Evolutionary conservation across 2,888 invertebrate species (phyloP), one percentile per base, ranked within the genome.

Genomic region (Microchrysa polita): DNA sequence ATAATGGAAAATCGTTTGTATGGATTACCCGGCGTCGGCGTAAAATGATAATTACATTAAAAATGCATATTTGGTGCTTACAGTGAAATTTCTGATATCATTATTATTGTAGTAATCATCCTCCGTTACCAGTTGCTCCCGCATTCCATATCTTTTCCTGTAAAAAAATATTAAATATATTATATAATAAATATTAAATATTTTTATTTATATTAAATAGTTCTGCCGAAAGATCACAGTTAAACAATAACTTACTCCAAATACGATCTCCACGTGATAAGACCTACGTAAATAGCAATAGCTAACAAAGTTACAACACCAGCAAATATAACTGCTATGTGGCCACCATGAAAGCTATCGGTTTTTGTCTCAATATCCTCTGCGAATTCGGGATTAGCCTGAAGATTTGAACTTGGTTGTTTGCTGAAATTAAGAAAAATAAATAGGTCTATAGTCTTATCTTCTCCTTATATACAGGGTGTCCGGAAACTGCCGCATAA

Each of bases 71-170:
- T n/a, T n/a, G n/a, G 10, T 55, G 57, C 69, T 69, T 40, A 69
- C 69, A 40, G 40, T 40, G 67, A 77, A 74, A 22, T 75, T 74
- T 71, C 76, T 73, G 10, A 69, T 63, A 48, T 77, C 77, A 52
- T 77, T 77, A 59, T 75, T 76, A 53, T 69, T 67, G 44, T 73
- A 75, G 52, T 73, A 76, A 60, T 77, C 77, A 20, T 78, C 78
- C 67, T 78, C 74, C 1, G 75, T 77, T 5, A 78, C 74, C 9
- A 78, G 44, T 20, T 77, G 61, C 65, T 77, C 76, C 34, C 78
- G 23, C 74, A 76, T 78, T 59, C 77, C 78, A 59, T 77, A 77
- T 42, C 76, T 73, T 52, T 73, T 67, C 63, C 76, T 76, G 16
- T 1, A 63, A 72, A 42, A 52, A 59, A 14, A 71, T 34, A 34